Base-by-base conservation (phyloP, 2,113 vertebrate species). In the Oreochromis aureus region DNA sequence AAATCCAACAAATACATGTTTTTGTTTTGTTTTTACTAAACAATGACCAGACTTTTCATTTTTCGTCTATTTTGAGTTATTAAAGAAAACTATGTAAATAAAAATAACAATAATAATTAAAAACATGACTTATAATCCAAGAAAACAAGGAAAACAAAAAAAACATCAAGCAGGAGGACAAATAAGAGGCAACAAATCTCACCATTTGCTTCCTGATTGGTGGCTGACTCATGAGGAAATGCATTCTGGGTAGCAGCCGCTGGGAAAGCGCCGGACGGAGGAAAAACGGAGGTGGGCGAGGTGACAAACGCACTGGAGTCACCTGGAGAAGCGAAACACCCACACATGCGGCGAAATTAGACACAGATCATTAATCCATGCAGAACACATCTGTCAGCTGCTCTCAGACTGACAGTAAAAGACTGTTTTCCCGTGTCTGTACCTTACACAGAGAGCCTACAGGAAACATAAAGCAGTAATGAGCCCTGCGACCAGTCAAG, bases 131-230 rank as follows among this genome's bases (percentile, higher is more conserved):
- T 39, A n/a, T 9, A 44, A 24, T 44, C 19, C 59, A 66, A 36
- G 18, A 66, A 66, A 36, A 36, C 10, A 66, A 24, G 24, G 24
- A 24, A 24, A 66, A 61, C 15, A 59, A 61, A 11, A 8, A 9
- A 63, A 36, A 7, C 10, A 36, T 39, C 10, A 39, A 1, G 1
- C 61, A 69, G 63, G 34, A 13, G 34, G 15, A 73, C 54, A 41
- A 76, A 78, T 73, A 48, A n/a, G 1, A 3, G 2, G 8, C 36
- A 55, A 22, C 12, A 9, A 63, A 6, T 4, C n/a, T 91, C 89
- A 96, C 96, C 96, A 2, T 97, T 96, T 13, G 95, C 82, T 89
- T 96, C 96, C 88, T 96, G 96, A 90, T 91, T 96, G 90, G 53
- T 83, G 55, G 92, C 63, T 16, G 91, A 91, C 71, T 96, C 96